Conservation (phyloP, 2,797 vertebrate species). For the Esox masquinongy region DNA sequence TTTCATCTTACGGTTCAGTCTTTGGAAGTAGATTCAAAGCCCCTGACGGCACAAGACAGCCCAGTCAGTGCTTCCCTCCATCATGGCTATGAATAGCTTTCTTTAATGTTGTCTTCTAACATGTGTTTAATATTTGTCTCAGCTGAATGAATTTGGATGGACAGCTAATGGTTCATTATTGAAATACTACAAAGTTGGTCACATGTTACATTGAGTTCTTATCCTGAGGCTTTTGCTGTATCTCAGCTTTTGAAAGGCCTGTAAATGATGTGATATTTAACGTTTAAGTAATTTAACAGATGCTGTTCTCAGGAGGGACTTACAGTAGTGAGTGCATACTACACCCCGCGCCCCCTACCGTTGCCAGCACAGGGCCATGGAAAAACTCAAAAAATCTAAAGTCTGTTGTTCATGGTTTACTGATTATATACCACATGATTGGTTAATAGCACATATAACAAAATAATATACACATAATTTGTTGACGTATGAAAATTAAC, state of each 20-base stretch:
- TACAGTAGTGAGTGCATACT: too few relatives aligned
- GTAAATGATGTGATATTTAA: background rate
- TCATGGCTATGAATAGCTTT: background rate
- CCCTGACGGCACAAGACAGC: slow-evolving; percentile 8
- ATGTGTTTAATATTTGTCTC: too few relatives aligned
- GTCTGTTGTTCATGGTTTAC: too few relatives aligned
- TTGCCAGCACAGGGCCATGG: too few relatives aligned
- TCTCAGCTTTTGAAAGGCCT: background rate
- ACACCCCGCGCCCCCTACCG: too few relatives aligned
- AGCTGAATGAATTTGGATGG: background rate
- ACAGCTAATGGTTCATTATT: background rate
- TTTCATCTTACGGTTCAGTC: too few relatives aligned
- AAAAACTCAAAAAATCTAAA: too few relatives aligned
- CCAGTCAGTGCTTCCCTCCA: slow-evolving; percentile 3
- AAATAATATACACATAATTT: too few relatives aligned
- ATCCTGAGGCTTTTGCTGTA: background rate
- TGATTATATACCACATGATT: too few relatives aligned
- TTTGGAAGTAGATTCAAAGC: slow-evolving; percentile 31
- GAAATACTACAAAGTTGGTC: background rate
- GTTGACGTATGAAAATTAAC: too few relatives aligned
- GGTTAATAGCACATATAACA: too few relatives aligned
- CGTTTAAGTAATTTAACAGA: background rate
- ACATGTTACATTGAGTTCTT: background rate
- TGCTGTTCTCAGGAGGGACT: background rate
- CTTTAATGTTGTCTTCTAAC: background rate